Evolutionary conservation across 30 jellyfish, hydroid and myxozoan species (phyloP).

Genomic region (Turritopsis dohrnii): DNA sequence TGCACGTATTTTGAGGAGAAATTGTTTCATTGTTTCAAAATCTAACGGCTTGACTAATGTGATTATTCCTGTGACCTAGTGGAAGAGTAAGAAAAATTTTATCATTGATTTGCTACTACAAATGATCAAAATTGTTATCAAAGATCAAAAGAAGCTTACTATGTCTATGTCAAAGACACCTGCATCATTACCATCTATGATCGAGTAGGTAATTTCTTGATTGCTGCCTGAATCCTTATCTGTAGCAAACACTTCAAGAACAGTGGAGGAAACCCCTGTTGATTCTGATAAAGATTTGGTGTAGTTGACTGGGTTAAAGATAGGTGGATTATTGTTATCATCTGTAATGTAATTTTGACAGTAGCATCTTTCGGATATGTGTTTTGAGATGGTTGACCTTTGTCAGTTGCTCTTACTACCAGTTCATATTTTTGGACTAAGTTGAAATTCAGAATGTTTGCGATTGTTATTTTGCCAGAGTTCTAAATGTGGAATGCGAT

Average conservation of each 20-base stretch:
- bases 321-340: slow-evolving; percentile 20
- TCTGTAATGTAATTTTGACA: slow-evolving; percentile 10
- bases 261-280: neutral
- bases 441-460: slow-evolving; percentile 2
- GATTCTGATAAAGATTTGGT: slow-evolving; percentile 18
- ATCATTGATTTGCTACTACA: neutral
- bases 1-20: slow-evolving; percentile 23
- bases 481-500: neutral
- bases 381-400: slow-evolving; percentile 3
- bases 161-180: slow-evolving; percentile 7
- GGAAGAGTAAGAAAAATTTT: neutral
- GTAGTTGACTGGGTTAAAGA: slow-evolving; percentile 1
- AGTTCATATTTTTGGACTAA: neutral
- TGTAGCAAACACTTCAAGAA: slow-evolving; percentile 19
- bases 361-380: slow-evolving; percentile 7
- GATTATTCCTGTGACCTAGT: neutral
- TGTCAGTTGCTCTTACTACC: slow-evolving; percentile 24
- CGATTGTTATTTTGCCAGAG: slow-evolving; percentile 11
- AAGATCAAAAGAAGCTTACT: neutral
- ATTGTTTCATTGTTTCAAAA: neutral
- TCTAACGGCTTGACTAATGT: neutral
- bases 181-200: neutral
- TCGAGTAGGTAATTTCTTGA: neutral
- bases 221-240: slow-evolving; percentile 8
- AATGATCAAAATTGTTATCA: neutral